Conservation (phyloP, 2,113 vertebrate genomes). For the Hypanus sabinus region DNA sequence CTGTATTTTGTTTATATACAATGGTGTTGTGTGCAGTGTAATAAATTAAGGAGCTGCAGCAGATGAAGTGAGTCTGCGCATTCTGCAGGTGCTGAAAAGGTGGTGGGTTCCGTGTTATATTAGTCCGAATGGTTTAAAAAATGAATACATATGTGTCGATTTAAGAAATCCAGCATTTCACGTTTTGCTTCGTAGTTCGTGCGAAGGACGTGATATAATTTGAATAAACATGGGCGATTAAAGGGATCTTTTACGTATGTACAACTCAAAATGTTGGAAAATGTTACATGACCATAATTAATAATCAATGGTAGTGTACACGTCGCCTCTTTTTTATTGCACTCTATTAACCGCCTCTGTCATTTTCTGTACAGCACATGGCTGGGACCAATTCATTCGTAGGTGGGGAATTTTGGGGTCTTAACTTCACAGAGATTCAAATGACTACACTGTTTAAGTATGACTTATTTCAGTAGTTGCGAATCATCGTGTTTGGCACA, state of each 20-base stretch:
- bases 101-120: slow-evolving; percentile 45
- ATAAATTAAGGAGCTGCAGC: slow-evolving; percentile 69
- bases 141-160: not conserved
- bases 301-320: not conserved
- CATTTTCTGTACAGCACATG: not conserved
- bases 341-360: not conserved
- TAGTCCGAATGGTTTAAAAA: not conserved
- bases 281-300: slow-evolving; percentile 5
- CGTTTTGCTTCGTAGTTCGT: not conserved
- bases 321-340: not conserved
- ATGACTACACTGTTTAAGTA: slow-evolving; percentile 1
- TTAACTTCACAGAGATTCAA: slow-evolving; percentile 17
- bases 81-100: slow-evolving; percentile 84
- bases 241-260: not conserved
- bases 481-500: not conserved
- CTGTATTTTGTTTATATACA: slow-evolving; percentile 54
- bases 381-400: slow-evolving; percentile 9
- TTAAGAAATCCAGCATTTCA: not conserved
- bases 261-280: not conserved
- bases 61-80: slow-evolving; percentile 70
- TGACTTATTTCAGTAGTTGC: slow-evolving; percentile 11
- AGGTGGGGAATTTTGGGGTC: slow-evolving; percentile 15
- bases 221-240: not conserved
- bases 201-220: not conserved
- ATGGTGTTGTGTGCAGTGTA: slow-evolving; percentile 56